A percentile compares a stretch with the other conserved stretches of the same genome.
Conservation (phyloP, 2,888 invertebrate genomes). For the Lampropteryx suffumata region DNA sequence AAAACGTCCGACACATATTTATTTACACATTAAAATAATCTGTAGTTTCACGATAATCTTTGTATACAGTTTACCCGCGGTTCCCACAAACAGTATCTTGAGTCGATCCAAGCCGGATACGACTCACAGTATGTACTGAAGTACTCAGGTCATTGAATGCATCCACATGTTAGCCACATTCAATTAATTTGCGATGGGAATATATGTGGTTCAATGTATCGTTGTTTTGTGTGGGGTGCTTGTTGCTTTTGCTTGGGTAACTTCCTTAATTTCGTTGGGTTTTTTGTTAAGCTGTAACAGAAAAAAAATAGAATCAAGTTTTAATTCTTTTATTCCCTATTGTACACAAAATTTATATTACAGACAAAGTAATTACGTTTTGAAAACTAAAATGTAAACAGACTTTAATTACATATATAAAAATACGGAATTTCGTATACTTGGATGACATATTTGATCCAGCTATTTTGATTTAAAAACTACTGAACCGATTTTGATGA, state of each 20-base stretch:
- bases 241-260: slow-evolving; percentile 1
- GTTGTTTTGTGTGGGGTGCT: slow-evolving; percentile 24
- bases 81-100: slow-evolving; percentile 16
- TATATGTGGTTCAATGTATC: slow-evolving; percentile 29
- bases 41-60: slow-evolving; percentile 3
- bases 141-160: slow-evolving; percentile 31
- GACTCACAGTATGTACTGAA: not conserved
- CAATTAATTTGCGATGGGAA: slow-evolving; percentile 36
- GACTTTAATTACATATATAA: no score
- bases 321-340: no score
- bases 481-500: no score
- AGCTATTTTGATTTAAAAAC: no score
- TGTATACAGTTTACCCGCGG: not conserved
- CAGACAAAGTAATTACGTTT: no score
- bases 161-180: slow-evolving; percentile 33
- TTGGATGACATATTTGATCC: no score
- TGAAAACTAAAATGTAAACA: no score
- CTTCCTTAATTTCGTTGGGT: slow-evolving; percentile 9
- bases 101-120: slow-evolving; percentile 19
- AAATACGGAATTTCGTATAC: no score
- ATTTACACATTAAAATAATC: not conserved
- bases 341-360: no score
- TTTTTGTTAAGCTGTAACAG: not conserved
- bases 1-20: no score
- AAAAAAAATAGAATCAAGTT: not conserved